These are phyloP conservation scores for Lutjanus erythropterus DNA, from an alignment of 2,113 vertebrate species.

Conservation along the genomic window DNA sequence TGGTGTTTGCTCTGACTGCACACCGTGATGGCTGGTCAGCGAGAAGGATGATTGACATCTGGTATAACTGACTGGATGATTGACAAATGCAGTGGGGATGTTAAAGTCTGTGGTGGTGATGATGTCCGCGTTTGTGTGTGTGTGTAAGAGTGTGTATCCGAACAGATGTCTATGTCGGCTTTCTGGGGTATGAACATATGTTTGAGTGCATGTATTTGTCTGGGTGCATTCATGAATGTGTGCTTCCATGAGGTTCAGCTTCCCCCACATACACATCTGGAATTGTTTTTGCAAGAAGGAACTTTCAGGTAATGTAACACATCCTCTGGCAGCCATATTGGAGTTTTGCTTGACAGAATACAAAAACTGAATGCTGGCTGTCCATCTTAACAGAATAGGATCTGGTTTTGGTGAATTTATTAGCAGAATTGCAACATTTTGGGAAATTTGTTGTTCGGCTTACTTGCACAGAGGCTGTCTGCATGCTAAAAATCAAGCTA, in stretches of 20 bases:
- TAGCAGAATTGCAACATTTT: not conserved
- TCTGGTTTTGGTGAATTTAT: constrained; percentile 5
- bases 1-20: constrained; percentile 44
- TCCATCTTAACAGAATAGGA: not conserved
- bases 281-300: constrained; percentile 39
- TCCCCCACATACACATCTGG: constrained; percentile 60
- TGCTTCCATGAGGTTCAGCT: constrained; percentile 11
- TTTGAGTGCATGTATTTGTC: constrained; percentile 30
- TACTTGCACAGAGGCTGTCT: constrained; percentile 6
- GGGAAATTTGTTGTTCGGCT: not conserved
- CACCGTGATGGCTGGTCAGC: constrained; percentile 49
- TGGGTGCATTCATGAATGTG: constrained; percentile 29
- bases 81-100: constrained; percentile 57
- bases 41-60: constrained; percentile 67
- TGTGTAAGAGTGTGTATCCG: not conserved
- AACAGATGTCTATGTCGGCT: constrained; percentile 27
- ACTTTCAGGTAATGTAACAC: constrained; percentile 55
- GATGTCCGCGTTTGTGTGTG: constrained; percentile 15
- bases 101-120: constrained; percentile 32
- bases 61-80: constrained; percentile 54
- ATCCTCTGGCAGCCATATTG: constrained; percentile 36
- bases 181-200: constrained; percentile 40
- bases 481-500: not conserved
- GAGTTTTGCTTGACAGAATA: constrained; percentile 32
- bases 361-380: constrained; percentile 20